phyloP scores from a whole-genome alignment of 2,797 vertebrate genomes.

The Simalia tracyae region DNA sequence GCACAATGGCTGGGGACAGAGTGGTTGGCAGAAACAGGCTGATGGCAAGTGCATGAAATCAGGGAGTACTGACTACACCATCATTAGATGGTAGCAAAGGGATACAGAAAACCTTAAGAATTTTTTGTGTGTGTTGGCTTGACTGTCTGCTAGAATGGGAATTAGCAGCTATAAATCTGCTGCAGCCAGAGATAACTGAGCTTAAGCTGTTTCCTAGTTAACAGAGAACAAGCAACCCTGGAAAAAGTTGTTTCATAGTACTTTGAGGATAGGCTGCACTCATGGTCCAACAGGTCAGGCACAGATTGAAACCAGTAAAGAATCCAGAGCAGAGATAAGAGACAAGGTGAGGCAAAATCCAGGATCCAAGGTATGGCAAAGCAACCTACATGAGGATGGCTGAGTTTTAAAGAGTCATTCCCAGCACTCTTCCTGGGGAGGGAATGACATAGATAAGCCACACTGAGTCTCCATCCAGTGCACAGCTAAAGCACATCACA shows the following conservation, averaged over 20 bases:
- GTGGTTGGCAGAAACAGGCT: neutral
- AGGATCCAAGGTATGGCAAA: neutral
- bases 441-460: neutral
- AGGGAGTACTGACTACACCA: neutral
- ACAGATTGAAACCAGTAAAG: neutral
- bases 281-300: neutral
- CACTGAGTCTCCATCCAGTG: neutral
- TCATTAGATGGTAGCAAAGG: neutral
- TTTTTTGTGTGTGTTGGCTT: neutral
- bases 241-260: neutral
- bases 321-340: neutral
- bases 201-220: neutral
- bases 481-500: neutral
- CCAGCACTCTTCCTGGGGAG: neutral
- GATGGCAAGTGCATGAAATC: neutral
- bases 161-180: neutral
- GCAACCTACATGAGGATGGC: neutral
- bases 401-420: neutral
- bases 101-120: neutral
- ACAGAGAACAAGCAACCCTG: neutral
- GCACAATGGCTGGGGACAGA: neutral
- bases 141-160: neutral
- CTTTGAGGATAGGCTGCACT: neutral
- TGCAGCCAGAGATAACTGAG: neutral
- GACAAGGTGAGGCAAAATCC: neutral